Evolutionary conservation across 2,113 vertebrate species (phyloP), one percentile per base, ranked within the genome.

Genomic region (Panurus biarmicus): DNA sequence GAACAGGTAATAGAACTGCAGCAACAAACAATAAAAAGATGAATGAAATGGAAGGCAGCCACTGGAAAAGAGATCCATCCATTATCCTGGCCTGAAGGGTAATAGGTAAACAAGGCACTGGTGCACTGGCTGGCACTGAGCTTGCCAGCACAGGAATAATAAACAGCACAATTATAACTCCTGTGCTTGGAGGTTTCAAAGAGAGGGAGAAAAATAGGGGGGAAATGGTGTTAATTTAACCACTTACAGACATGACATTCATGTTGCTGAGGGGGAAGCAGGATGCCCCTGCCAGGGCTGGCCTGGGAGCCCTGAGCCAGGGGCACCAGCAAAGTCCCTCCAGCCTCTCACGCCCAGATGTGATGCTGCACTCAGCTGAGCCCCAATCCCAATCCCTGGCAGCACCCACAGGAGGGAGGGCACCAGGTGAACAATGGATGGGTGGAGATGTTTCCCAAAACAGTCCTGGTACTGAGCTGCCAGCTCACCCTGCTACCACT

Each of bases 121-220:
- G 73, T 93, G 93, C 60, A 73, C 66, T 0, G 36, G 3, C 61
- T 90, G 96, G 89, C 5, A 20, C 79, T 1, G 20, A 25, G 89
- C 94, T 93, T 33, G 5, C 94, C 15, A 0, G 89, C 79, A 86
- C 42, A 31, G 76, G 88, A 94, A 97, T 97, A 98, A 98, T 95
- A 96, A 98, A 97, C 76, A 51, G 94, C 47, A n/a, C 93, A 97
- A 97, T 98, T 98, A 97, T 79, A 97, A 97, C 81, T 90, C 81
- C 89, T 60, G 64, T 35, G 88, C 89, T 85, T 8, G 6, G 87
- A 93, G 91, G 28, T 95, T 96, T 94, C 83, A 86, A 65, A 96
- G 40, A 75, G 77, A 38, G 26, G 25, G 47, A 24, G 8, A 38
- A 35, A 56, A 84, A 60, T 1, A 20, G 12, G 14, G 92, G 90